These are phyloP conservation scores for Solenodon paradoxus DNA, from an alignment of 2,113 vertebrate species.

Conservation along the genomic window DNA sequence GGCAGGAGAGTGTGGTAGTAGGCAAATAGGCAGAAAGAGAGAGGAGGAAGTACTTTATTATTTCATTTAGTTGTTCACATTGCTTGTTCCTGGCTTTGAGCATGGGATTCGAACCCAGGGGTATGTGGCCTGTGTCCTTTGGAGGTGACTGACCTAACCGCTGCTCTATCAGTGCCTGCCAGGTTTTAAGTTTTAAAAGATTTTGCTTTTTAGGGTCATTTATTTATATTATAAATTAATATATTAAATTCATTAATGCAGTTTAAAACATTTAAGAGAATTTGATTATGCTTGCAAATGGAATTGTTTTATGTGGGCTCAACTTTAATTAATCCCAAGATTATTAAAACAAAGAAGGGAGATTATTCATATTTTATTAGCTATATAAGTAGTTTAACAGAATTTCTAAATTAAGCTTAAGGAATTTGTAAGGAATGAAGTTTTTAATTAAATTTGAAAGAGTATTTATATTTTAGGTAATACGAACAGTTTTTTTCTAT, in stretches of 20 bases:
- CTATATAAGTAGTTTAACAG: background rate
- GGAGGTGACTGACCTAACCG: too few species aligned
- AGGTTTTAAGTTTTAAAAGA: slow-evolving; percentile 26
- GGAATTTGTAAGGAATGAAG: background rate
- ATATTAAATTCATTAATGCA: background rate
- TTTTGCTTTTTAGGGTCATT: slow-evolving; percentile 1
- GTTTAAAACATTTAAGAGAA: slow-evolving; percentile 11
- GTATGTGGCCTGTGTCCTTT: too few species aligned
- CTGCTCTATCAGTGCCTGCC: too few species aligned
- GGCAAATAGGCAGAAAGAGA: too few species aligned
- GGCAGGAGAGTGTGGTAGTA: too few species aligned
- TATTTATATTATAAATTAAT: background rate
- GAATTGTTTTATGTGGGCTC: background rate
- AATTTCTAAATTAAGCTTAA: slow-evolving; percentile 18
- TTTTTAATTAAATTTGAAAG: slow-evolving; percentile 21
- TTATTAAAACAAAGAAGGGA: background rate
- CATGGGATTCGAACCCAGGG: too few species aligned
- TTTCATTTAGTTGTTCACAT: too few species aligned
- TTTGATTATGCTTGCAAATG: background rate
- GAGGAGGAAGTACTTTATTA: too few species aligned
- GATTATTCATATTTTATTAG: background rate
- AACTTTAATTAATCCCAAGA: slow-evolving; percentile 16
- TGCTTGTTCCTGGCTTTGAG: too few species aligned
- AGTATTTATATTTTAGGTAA: background rate
- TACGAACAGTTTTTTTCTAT: background rate